Evolutionary conservation across 1,140 invertebrate species (phyloP).

Genomic region (Anthonomus grandis): DNA sequence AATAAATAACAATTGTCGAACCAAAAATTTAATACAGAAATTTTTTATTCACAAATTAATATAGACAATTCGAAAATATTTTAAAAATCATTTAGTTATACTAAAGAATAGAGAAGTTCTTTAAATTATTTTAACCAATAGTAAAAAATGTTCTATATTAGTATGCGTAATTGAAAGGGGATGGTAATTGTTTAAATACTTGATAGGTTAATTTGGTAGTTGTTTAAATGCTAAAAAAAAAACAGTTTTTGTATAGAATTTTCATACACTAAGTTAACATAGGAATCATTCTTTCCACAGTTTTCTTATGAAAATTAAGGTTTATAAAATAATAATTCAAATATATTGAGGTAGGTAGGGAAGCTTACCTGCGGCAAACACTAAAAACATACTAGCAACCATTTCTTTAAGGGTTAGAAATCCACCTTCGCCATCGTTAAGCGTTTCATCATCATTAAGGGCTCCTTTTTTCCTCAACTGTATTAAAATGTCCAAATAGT

Average conservation of each 20-base stretch:
- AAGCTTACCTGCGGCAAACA: conserved; percentile 45
- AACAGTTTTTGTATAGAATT: neutral
- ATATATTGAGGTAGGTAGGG: neutral
- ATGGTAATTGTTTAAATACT: neutral
- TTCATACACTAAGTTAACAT: too few relatives aligned
- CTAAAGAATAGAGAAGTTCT: too few relatives aligned
- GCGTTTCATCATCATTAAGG: neutral
- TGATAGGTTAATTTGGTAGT: neutral
- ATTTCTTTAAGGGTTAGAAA: conserved; percentile 58
- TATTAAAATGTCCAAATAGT: conserved; percentile 18
- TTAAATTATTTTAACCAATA: too few relatives aligned
- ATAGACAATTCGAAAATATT: too few relatives aligned
- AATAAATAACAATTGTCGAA: too few relatives aligned
- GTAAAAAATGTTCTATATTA: too few relatives aligned
- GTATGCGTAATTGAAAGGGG: too few relatives aligned
- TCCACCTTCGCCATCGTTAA: neutral
- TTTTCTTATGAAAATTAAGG: neutral
- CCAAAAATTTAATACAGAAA: too few relatives aligned
- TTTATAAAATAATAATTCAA: neutral
- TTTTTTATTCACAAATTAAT: too few relatives aligned
- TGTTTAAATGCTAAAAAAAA: neutral
- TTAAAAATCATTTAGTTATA: too few relatives aligned
- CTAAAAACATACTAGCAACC: conserved; percentile 49
- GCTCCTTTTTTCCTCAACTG: conserved; percentile 14
- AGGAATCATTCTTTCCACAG: too few relatives aligned